Base-by-base conservation (phyloP, 2,113 vertebrate genomes). In the Mormyrus iriodes region DNA sequence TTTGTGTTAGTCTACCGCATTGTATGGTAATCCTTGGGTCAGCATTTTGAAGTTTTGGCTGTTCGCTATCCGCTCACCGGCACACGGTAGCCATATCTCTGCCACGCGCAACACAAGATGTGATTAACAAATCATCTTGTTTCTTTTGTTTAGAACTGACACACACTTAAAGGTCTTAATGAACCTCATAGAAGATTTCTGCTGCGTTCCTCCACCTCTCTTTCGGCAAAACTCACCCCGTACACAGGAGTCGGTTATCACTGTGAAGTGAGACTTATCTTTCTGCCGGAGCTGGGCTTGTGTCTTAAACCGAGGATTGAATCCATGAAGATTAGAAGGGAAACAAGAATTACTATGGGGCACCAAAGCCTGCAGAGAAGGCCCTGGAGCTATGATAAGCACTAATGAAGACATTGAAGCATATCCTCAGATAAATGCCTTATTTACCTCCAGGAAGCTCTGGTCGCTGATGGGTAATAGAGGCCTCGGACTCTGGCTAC, bases 361-460 rank as follows among this genome's bases (percentile, higher is more conserved):
- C 82, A 48, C 44, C 10, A 24, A 84, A 84, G 82, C 82, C 44
- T 17, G 82, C 21, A n/a, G 1, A 48, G 82, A 44, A 84, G 39
- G 82, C 82, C 82, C 39, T 46, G 82, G 82, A 84, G 82, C 82
- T 48, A 24, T 48, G 82, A 84, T 84, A 84, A 84, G 82, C 82
- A 0, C 13, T 84, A 84, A 84, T 84, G 82, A 84, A 84, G 82
- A 84, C 24, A 84, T n/a, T 84, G 82, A 84, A 48, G 44, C 46
- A 48, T 84, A 42, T 84, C 44, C 44, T 84, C 44, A 44, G 42
- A 84, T 84, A 24, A n/a, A 24, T 84, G 39, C 46, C 82, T 84
- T 84, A 44, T 48, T 84, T 84, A 84, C 48, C 24, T 84, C 39
- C 19, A n/a, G 44, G 44, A 84, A 48, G 19, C 42, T 84, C 82